A percentile compares a stretch with the other conserved stretches of the same genome.
Conservation (phyloP, 2,888 invertebrate species). For the Pollenia amentaria region DNA sequence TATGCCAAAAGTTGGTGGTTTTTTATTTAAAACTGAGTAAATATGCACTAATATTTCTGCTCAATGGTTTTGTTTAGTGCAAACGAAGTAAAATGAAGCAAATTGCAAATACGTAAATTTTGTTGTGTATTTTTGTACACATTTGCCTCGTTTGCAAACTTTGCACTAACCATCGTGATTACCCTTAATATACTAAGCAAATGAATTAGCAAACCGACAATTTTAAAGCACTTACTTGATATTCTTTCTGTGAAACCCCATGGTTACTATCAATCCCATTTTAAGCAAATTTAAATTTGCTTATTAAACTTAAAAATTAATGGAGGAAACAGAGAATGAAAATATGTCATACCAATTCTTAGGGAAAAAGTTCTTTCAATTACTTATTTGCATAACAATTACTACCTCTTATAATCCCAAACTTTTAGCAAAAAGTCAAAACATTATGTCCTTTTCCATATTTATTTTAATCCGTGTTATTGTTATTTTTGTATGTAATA, state of each 20-base stretch:
- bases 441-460: conserved; percentile 8
- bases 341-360: conserved; percentile 17
- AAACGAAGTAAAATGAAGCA: too few relatives aligned
- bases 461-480: not conserved
- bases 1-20: too few relatives aligned
- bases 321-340: not conserved
- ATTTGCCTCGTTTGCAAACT: too few relatives aligned
- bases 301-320: not conserved
- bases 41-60: too few relatives aligned
- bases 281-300: not conserved
- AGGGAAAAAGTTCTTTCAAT: conserved; percentile 2
- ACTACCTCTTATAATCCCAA: not conserved
- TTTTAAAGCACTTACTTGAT: not conserved
- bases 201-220: not conserved
- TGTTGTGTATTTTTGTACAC: too few relatives aligned
- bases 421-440: not conserved
- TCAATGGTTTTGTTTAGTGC: too few relatives aligned
- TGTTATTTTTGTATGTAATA: not conserved
- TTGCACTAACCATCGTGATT: too few relatives aligned
- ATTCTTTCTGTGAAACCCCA: not conserved
- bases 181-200: too few relatives aligned
- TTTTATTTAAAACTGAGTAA: too few relatives aligned
- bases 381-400: not conserved
- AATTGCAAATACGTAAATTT: too few relatives aligned
- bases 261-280: not conserved